These are phyloP conservation scores for Phyllostomus hastatus DNA, from an alignment of 2,113 vertebrate species.

Conservation along the genomic window DNA sequence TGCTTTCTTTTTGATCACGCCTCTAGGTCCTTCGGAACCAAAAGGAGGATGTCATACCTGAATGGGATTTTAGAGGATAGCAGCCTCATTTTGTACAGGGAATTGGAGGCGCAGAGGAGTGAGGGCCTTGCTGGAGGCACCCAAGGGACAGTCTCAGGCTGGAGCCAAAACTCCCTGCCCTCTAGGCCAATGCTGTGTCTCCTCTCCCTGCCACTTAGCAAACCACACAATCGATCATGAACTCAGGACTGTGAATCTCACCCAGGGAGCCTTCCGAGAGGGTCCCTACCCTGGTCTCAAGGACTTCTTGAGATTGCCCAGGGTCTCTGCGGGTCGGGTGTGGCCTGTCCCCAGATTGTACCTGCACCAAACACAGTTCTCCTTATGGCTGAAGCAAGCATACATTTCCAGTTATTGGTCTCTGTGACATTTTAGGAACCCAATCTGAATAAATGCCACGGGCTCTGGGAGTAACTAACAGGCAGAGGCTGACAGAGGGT, in stretches of 20 bases:
- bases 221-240: neutral
- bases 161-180: neutral
- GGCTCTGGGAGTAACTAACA: slow-evolving; percentile 28
- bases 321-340: neutral
- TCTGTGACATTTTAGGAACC: slow-evolving; percentile 46
- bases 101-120: neutral
- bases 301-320: neutral
- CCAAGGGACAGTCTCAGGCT: neutral
- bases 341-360: neutral
- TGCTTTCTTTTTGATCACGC: neutral
- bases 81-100: neutral
- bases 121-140: neutral
- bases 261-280: neutral
- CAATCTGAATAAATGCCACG: slow-evolving; percentile 38
- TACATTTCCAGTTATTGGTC: neutral
- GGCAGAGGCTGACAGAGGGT: neutral
- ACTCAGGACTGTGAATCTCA: neutral
- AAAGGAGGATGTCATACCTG: neutral
- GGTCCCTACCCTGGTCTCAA: neutral
- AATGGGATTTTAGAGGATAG: neutral
- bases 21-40: neutral
- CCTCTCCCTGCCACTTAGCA: neutral
- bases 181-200: neutral
- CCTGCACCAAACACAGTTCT: neutral
- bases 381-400: neutral